A percentile compares a stretch with the other conserved stretches of the same genome.
These are phyloP conservation scores for Zelleria hepariella DNA, from an alignment of 2,888 invertebrate genomes.

Conservation along the genomic window DNA sequence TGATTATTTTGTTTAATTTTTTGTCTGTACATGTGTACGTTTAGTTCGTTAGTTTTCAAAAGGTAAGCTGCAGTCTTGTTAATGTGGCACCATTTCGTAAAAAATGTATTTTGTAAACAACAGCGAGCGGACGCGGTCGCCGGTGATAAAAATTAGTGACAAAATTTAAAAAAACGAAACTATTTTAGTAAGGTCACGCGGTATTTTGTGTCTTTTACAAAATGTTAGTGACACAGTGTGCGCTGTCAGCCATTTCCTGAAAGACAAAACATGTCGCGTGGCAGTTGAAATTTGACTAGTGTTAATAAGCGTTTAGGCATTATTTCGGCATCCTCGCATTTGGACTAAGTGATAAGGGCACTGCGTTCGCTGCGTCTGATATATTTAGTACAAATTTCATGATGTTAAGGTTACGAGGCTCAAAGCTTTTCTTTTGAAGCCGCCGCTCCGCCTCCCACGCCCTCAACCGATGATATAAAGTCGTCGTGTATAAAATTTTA, in stretches of 20 bases:
- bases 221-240: not conserved
- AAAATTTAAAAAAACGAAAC: conserved; percentile 63
- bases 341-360: conserved; percentile 66
- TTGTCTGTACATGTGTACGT: conserved; percentile 13
- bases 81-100: conserved; percentile 52
- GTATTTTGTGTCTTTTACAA: not conserved
- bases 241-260: not conserved
- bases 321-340: conserved; percentile 72
- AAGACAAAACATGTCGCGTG: not conserved
- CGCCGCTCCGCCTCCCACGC: conserved; percentile 41
- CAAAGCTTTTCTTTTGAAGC: conserved; percentile 69
- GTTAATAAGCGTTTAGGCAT: conserved; percentile 47
- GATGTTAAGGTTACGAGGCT: conserved; percentile 72
- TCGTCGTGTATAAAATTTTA: conserved; percentile 72
- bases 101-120: conserved; percentile 63
- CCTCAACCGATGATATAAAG: conserved; percentile 47
- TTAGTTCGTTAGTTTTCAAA: conserved; percentile 35
- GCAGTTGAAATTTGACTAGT: conserved; percentile 52
- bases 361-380: conserved; percentile 67
- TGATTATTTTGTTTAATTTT: not conserved
- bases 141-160: conserved; percentile 66
- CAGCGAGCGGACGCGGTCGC: conserved; percentile 63
- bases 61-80: conserved; percentile 42
- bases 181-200: conserved; percentile 40
- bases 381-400: conserved; percentile 73